Percentiles rank a stretch among this genome's conserved stretches.
These are phyloP conservation scores for Dasyurus viverrinus DNA, from an alignment of 2,113 vertebrate species.

Conservation along the genomic window DNA sequence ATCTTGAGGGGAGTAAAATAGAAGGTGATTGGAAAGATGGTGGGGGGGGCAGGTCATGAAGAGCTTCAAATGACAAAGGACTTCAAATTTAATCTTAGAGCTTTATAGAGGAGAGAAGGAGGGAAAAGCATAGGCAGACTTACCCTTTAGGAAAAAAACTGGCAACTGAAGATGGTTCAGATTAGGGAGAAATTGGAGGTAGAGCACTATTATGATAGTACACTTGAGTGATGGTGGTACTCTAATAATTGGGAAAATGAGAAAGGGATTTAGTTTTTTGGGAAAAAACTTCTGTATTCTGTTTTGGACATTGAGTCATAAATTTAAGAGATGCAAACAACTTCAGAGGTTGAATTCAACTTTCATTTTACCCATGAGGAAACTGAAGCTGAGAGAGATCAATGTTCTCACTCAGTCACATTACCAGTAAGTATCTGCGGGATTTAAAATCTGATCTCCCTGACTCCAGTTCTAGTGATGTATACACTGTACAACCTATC, in stretches of 20 bases:
- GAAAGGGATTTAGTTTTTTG: neutral
- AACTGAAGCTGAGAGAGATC: too few species aligned
- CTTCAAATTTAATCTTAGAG: neutral
- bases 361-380: too few species aligned
- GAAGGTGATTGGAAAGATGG: neutral
- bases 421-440: too few species aligned
- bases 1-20: too few species aligned
- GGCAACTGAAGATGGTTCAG: neutral
- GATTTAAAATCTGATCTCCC: too few species aligned
- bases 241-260: neutral
- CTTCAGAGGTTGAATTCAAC: too few species aligned
- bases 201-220: neutral
- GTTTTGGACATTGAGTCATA: neutral
- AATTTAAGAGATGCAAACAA: neutral
- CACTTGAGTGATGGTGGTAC: neutral
- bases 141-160: neutral
- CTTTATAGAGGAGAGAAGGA: neutral
- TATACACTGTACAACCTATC: neutral
- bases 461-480: neutral
- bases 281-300: neutral
- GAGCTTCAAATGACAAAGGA: neutral
- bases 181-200: neutral
- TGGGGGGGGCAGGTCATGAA: neutral
- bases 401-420: too few species aligned
- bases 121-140: neutral